Percentiles rank a stretch among this genome's conserved stretches.
phyloP scores from a whole-genome alignment of 1,140 invertebrate genomes.

The Panonychus citri region DNA sequence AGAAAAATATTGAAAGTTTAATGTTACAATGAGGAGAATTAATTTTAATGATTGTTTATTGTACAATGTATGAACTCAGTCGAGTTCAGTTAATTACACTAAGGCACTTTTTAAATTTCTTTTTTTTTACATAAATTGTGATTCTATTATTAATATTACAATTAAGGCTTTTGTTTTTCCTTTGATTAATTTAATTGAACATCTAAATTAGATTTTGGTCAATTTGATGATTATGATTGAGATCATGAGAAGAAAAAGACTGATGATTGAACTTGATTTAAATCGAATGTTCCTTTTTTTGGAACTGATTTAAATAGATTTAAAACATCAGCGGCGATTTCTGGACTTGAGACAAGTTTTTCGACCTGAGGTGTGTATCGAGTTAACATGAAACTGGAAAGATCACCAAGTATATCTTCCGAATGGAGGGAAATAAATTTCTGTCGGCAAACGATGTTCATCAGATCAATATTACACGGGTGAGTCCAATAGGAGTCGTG shows the following conservation, averaged over 20 bases:
- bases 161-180: too few species aligned
- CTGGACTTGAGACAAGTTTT: not conserved
- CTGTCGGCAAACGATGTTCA: slow-evolving; percentile 85
- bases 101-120: too few species aligned
- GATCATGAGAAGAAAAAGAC: slow-evolving; percentile 37
- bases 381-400: slow-evolving; percentile 47
- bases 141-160: too few species aligned
- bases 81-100: too few species aligned
- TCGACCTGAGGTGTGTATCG: slow-evolving; percentile 31
- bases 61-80: too few species aligned
- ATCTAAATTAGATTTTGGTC: too few species aligned
- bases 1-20: too few species aligned
- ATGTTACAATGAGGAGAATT: too few species aligned
- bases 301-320: slow-evolving; percentile 22
- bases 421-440: slow-evolving; percentile 87
- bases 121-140: too few species aligned
- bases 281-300: slow-evolving; percentile 43
- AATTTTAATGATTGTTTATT: too few species aligned
- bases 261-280: slow-evolving; percentile 45
- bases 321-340: not conserved
- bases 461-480: slow-evolving; percentile 50
- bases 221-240: too few species aligned
- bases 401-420: slow-evolving; percentile 67
- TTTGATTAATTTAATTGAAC: too few species aligned
- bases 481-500: slow-evolving; percentile 99